A percentile compares a stretch with the other conserved stretches of the same genome.
Evolutionary conservation across 2,797 vertebrate species (phyloP).

Genomic region (Spea hammondii): DNA sequence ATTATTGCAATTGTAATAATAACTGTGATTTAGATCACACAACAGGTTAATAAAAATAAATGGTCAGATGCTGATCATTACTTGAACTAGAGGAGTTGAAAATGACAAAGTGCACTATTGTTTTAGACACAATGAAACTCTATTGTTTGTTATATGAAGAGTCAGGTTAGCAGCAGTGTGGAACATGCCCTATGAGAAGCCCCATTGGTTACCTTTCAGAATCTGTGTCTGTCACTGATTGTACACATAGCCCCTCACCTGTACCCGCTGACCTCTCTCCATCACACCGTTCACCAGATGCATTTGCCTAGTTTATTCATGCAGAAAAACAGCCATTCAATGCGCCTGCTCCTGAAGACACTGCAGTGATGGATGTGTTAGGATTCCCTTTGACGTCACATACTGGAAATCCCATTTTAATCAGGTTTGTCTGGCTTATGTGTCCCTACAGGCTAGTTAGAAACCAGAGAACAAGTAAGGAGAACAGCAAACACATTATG

Average conservation of each 20-base stretch:
- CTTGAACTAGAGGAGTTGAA: no score
- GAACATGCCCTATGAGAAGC: background rate
- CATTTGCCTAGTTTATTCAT: background rate
- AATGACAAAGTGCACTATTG: background rate
- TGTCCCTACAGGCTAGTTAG: constrained; percentile 41
- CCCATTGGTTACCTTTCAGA: background rate
- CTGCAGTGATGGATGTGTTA: constrained; percentile 65
- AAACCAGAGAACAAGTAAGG: constrained; percentile 26
- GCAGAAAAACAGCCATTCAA: constrained; percentile 36
- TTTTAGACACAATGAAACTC: background rate
- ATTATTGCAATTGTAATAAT: no score
- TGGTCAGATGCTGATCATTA: no score
- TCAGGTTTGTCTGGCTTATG: constrained; percentile 55
- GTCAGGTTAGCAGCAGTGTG: constrained; percentile 3
- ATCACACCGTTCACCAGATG: background rate
- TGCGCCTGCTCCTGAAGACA: constrained; percentile 58
- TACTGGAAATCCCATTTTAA: constrained; percentile 77
- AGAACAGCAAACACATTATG: constrained; percentile 36
- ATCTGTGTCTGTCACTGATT: background rate
- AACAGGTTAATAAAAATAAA: no score
- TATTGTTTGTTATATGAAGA: constrained; percentile 8
- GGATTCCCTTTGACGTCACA: constrained; percentile 71
- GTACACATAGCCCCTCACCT: constrained; percentile 1
- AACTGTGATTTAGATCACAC: no score
- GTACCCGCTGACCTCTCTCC: constrained; percentile 18